Base-by-base conservation (phyloP, 1,140 invertebrate species). In the Papilio machaon region DNA sequence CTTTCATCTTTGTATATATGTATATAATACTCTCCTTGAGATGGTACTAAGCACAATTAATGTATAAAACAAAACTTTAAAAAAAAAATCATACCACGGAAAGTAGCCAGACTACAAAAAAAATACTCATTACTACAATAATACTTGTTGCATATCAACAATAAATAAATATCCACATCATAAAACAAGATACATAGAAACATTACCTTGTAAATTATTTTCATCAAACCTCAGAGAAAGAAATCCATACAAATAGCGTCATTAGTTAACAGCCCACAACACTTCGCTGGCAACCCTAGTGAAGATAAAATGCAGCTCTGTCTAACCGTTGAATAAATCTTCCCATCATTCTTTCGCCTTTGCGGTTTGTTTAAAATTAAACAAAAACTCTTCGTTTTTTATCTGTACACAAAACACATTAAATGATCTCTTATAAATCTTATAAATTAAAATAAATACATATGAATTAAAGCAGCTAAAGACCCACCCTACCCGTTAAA, bases 201-300 rank as follows among this genome's bases (percentile, higher is more conserved):
- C 23, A 17, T 6, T 23, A 15, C 2, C 11, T 70, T 38, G 13
- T 70, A 70, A 70, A 38, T 70, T 35, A 70, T 70, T 70, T 70
- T 35, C 64, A 35, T 64, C 58, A 79, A 64, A 79, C 54, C 38
- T 64, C 52, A 38, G 35, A 64, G 58, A 77, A 79, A n/a, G 80
- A 83, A 81, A 83, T 81, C 82, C 73, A 83, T 80, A 83, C 80
- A 83, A 83, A 83, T 83, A 79, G 80, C 79, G 73, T 74, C 80
- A 83, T 83, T 83, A 80, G 46, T 83, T 79, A 75, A 23, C 46
- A 73, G 19, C 82, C 79, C 76, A 15, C 49, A 43, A 60, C 79
- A 47, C 67, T 79, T 82, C 77, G 43, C 60, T 47, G 77, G 77
- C 74, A 67, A 73, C 74, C 64, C 43, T 70, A 80, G 79, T 83